phyloP scores from a whole-genome alignment of 2,888 invertebrate species.

The Ectobius pallidus region DNA sequence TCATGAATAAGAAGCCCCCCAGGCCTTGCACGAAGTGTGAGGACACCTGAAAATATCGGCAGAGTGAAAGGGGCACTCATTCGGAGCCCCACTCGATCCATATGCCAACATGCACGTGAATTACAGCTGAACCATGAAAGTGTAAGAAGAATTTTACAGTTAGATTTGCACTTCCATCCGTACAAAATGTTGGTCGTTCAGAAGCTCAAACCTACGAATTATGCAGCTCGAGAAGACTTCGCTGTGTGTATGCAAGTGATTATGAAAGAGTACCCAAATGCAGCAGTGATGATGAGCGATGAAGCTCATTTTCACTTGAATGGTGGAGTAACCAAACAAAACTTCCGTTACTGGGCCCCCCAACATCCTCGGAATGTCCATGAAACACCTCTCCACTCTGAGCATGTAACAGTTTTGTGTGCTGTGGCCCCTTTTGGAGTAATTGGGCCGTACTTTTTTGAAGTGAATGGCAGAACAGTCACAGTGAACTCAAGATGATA shows the following conservation, averaged over 20 bases:
- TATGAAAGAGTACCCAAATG: neutral
- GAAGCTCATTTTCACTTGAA: neutral
- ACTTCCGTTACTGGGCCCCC: neutral
- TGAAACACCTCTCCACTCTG: neutral
- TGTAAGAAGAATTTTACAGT: neutral
- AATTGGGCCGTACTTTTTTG: neutral
- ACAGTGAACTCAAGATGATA: too few species aligned
- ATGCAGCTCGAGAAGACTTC: neutral
- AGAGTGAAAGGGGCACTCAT: neutral
- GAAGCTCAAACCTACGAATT: neutral
- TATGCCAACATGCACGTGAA: neutral
- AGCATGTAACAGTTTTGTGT: conserved; percentile 1
- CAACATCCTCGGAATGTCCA: neutral
- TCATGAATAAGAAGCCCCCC: neutral
- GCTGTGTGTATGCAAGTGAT: neutral
- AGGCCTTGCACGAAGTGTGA: neutral
- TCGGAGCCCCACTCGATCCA: neutral
- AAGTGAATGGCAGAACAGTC: neutral
- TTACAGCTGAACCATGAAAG: neutral
- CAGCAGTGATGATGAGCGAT: neutral
- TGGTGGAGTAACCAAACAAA: neutral
- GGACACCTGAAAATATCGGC: neutral
- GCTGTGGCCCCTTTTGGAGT: neutral
- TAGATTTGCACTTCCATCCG: neutral
- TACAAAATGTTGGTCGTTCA: neutral